Evolutionary conservation across 2,113 vertebrate genomes (phyloP).

Genomic region (Tragelaphus scriptus): DNA sequence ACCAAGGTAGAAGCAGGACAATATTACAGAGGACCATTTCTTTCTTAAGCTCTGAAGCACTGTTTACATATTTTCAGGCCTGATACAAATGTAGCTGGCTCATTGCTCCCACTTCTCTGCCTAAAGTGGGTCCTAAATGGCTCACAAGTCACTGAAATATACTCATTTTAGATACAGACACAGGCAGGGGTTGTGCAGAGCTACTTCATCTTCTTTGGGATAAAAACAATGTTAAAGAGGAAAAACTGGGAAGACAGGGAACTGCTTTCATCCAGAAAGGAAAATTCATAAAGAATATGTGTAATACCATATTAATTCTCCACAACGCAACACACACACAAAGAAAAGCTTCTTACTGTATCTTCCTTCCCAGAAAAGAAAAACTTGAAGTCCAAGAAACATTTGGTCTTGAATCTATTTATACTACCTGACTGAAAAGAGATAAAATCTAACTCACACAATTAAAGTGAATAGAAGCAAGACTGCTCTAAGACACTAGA

Average conservation of each 20-base stretch:
- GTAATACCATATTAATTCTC: neutral
- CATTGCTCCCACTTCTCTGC: neutral
- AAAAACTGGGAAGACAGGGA: neutral
- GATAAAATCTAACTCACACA: neutral
- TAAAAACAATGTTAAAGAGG: slow-evolving; percentile 21
- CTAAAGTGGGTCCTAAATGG: neutral
- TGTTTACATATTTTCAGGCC: neutral
- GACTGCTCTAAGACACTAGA: neutral
- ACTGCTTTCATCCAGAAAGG: neutral
- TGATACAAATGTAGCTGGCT: neutral
- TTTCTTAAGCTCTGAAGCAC: slow-evolving; percentile 28
- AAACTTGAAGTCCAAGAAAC: neutral
- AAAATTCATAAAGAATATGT: neutral
- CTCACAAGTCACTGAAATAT: neutral
- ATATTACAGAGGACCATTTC: slow-evolving; percentile 4
- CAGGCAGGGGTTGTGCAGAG: neutral
- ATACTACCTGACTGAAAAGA: neutral
- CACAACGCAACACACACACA: neutral
- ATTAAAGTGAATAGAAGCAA: neutral
- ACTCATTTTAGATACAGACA: neutral
- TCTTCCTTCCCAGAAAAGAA: slow-evolving; percentile 11
- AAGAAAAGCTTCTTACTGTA: neutral
- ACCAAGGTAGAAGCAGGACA: neutral
- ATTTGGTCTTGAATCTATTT: neutral
- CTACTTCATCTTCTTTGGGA: neutral